These are phyloP conservation scores for Entomobrya proxima DNA, from an alignment of 2,888 invertebrate genomes.

Conservation along the genomic window DNA sequence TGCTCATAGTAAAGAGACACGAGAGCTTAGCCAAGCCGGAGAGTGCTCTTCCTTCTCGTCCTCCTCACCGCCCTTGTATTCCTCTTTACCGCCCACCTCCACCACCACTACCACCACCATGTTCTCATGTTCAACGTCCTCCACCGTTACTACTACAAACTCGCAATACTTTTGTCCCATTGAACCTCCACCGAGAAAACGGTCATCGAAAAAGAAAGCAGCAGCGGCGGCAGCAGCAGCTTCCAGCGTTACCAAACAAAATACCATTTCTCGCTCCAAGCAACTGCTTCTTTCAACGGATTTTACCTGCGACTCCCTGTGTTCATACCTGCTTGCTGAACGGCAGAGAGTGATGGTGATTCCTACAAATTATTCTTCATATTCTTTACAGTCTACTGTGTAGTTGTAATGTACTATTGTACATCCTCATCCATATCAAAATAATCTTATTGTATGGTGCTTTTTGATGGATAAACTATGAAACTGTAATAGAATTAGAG, in stretches of 20 bases:
- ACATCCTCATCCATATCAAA: neutral
- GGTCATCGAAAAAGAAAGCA: constrained; percentile 22
- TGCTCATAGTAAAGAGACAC: constrained; percentile 34
- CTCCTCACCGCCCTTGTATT: constrained; percentile 23
- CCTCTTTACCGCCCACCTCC: neutral
- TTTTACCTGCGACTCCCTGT: constrained; percentile 72
- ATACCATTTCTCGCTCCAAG: neutral
- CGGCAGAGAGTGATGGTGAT: constrained; percentile 74
- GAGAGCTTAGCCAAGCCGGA: constrained; percentile 17
- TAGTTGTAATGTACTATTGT: neutral
- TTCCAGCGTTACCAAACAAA: constrained; percentile 38
- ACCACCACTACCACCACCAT: constrained; percentile 33
- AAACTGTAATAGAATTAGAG: too few species aligned
- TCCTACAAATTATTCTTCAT: constrained; percentile 59
- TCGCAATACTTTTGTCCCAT: constrained; percentile 49
- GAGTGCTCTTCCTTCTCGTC: neutral
- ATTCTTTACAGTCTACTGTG: constrained; percentile 57
- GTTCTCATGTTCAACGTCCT: constrained; percentile 27
- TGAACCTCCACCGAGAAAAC: constrained; percentile 54
- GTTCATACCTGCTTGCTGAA: constrained; percentile 71
- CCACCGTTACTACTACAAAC: neutral
- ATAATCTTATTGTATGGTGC: too few species aligned
- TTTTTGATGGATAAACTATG: too few species aligned
- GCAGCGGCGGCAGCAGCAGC: neutral
- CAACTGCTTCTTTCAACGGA: constrained; percentile 63